A percentile compares a stretch with the other conserved stretches of the same genome.
phyloP scores from a whole-genome alignment of 2,113 vertebrate species.

The Elephantulus edwardii region DNA sequence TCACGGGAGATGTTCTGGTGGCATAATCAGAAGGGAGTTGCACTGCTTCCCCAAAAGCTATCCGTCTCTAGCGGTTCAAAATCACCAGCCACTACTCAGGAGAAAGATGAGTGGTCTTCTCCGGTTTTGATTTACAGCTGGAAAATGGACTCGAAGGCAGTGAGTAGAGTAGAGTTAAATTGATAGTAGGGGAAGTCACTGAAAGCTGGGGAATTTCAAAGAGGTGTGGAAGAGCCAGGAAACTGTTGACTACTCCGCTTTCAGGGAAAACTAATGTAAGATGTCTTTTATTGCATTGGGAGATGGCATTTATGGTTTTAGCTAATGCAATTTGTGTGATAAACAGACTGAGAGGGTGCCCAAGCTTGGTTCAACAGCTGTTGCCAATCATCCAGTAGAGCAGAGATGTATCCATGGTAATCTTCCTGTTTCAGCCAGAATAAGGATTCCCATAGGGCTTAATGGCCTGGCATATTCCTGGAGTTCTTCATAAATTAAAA shows the following conservation, averaged over 20 bases:
- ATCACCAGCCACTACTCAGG: not conserved
- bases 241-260: slow-evolving; percentile 40
- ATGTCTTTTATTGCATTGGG: slow-evolving; percentile 28
- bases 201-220: slow-evolving; percentile 22
- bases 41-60: no score
- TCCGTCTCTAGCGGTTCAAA: not conserved
- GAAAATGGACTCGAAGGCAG: no score
- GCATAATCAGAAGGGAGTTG: no score
- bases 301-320: slow-evolving; percentile 58
- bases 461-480: slow-evolving; percentile 54
- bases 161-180: no score
- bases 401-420: slow-evolving; percentile 75
- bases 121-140: not conserved
- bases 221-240: not conserved
- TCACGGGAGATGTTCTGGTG: no score
- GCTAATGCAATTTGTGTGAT: slow-evolving; percentile 67
- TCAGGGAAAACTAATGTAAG: slow-evolving; percentile 40
- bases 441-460: slow-evolving; percentile 54
- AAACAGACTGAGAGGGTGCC: slow-evolving; percentile 41
- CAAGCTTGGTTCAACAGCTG: slow-evolving; percentile 69
- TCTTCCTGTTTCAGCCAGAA: slow-evolving; percentile 63
- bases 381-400: slow-evolving; percentile 57
- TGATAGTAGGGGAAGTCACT: not conserved
- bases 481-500: slow-evolving; percentile 62
- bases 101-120: not conserved